Conservation (phyloP, 1,140 invertebrate species). For the Magallana angulata region DNA sequence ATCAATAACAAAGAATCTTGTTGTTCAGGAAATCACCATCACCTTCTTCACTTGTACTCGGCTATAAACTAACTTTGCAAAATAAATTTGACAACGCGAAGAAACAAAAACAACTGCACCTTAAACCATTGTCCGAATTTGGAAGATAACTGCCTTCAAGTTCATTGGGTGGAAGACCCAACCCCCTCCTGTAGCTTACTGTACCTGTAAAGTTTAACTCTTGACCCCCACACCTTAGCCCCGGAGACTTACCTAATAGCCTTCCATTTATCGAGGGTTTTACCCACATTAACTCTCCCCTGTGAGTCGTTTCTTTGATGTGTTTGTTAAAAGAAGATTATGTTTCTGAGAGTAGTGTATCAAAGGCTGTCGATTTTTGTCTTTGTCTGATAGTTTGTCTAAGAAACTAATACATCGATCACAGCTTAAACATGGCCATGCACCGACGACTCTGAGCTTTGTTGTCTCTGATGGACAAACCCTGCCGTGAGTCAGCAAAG, state of each 20-base stretch:
- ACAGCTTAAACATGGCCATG: neutral
- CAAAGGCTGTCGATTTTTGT: neutral
- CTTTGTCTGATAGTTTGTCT: neutral
- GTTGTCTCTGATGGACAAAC: neutral
- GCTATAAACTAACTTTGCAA: too few species aligned
- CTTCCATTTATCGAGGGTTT: neutral
- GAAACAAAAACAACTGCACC: too few species aligned
- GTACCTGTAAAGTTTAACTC: neutral
- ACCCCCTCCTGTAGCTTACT: neutral
- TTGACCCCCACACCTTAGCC: neutral
- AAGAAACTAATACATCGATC: conserved; percentile 17
- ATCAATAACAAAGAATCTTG: too few species aligned
- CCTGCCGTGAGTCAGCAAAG: conserved; percentile 5
- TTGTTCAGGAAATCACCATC: too few species aligned
- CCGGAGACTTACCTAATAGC: neutral
- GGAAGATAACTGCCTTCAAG: too few species aligned
- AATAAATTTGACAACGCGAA: too few species aligned
- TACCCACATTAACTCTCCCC: neutral
- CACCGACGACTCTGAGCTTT: neutral
- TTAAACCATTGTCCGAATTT: too few species aligned
- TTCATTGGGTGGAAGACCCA: neutral
- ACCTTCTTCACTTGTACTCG: too few species aligned
- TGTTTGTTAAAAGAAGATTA: conserved; percentile 10
- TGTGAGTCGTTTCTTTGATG: neutral
- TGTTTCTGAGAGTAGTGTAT: neutral